These are phyloP conservation scores for Metallyticus violacea DNA, from an alignment of 2,888 invertebrate species.

Conservation along the genomic window DNA sequence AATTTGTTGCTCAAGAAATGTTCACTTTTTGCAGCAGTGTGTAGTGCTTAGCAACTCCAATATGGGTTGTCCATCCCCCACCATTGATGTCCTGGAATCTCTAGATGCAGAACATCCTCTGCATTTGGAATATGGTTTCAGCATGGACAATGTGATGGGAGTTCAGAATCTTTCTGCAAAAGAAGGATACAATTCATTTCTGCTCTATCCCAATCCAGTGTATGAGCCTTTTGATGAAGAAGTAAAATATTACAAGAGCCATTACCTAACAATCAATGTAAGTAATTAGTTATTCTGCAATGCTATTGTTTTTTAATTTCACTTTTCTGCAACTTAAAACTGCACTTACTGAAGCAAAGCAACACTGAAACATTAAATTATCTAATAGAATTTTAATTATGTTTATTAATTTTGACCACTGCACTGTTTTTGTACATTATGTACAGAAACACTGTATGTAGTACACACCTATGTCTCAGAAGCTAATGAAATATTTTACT, in stretches of 20 bases:
- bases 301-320: no score
- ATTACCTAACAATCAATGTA: constrained; percentile 88
- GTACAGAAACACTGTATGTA: no score
- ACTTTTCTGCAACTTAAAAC: neutral
- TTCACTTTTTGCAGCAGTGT: constrained; percentile 50
- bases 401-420: no score
- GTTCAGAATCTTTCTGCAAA: constrained; percentile 71
- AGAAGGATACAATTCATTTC: constrained; percentile 69
- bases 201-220: constrained; percentile 87
- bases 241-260: constrained; percentile 90
- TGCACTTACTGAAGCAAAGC: no score
- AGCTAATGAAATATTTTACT: no score
- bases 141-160: constrained; percentile 90
- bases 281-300: no score
- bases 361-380: no score
- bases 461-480: no score
- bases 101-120: constrained; percentile 78
- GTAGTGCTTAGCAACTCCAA: constrained; percentile 69
- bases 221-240: constrained; percentile 88
- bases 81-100: constrained; percentile 67
- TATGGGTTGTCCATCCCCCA: constrained; percentile 85
- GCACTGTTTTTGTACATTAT: neutral
- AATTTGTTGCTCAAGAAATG: no score
- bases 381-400: no score
- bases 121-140: constrained; percentile 86